Evolutionary conservation across 2,113 vertebrate genomes (phyloP).

Genomic region (Myanophis thanlyinensis): DNA sequence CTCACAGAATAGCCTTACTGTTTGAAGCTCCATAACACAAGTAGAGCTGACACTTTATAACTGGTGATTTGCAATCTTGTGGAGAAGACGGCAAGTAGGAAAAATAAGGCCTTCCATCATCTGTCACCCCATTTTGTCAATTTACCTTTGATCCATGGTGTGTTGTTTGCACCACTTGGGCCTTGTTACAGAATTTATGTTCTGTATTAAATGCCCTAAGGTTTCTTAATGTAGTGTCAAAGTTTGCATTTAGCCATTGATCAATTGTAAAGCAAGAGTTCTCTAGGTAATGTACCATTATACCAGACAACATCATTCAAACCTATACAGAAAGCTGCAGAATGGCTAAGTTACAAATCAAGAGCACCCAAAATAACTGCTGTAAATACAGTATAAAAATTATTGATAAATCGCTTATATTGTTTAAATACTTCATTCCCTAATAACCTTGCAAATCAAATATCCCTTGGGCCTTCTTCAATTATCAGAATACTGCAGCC

Average conservation of each 20-base stretch:
- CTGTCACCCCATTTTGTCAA: neutral
- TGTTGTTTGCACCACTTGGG: neutral
- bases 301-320: neutral
- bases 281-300: neutral
- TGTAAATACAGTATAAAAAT: neutral
- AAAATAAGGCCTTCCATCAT: neutral
- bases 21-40: neutral
- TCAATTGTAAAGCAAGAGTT: neutral
- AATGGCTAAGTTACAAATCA: neutral
- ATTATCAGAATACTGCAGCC: neutral
- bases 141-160: neutral
- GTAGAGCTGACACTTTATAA: neutral
- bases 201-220: neutral
- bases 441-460: neutral
- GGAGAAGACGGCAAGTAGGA: neutral
- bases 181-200: neutral
- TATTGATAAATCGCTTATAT: neutral
- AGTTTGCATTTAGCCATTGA: neutral
- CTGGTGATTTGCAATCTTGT: neutral
- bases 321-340: neutral
- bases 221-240: neutral
- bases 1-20: neutral
- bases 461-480: neutral
- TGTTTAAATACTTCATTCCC: neutral
- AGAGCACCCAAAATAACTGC: neutral